Evolutionary conservation across 1,140 invertebrate species (phyloP), one percentile per base, ranked within the genome.

Genomic region (Drosophila yakuba): DNA sequence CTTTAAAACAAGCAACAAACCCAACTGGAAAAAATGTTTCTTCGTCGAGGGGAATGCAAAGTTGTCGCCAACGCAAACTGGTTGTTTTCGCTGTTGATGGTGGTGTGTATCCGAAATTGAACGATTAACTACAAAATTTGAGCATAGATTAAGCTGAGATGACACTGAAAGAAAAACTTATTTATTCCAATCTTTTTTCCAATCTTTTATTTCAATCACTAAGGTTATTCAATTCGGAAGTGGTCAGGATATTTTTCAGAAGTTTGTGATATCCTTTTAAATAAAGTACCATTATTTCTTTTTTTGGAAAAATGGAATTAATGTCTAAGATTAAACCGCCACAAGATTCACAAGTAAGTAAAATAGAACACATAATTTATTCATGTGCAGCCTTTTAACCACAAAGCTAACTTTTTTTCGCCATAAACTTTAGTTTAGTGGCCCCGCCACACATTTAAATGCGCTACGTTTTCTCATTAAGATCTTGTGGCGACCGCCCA

Each of bases 371-470:
- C 25, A 25, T 25, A 25, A 25, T 25, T 25, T 25, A 4, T 25
- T 25, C 4, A 25, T 4, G 64, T 71, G 63, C 32, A 14, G 12
- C 28, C 38, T 28, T 14, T 25, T 25, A 45, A 51, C 44, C 86
- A 1, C 63, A 7, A 52, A 36, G 2, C n/a, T 32, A 38, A 56
- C 4, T 55, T 47, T 56, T 74, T 61, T 44, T 51, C 23, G 73
- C 68, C n/a, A 45, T 54, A 58, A 35, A 39, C 43, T 62, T 68
- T 71, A 79, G 80, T 81, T 68, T 71, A 79, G 80, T 81, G 74
- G 48, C 52, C 35, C 41, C 75, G 41, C 64, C 80, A 89, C 85
- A 88, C 85, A 88, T 89, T 88, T 88, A 89, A 88, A 88, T 84
- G 64, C 76, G 76, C 71, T 83, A 77, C 85, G 74, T 88, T 84